phyloP scores from a whole-genome alignment of 2,113 vertebrate genomes.

The Myocastor coypus region DNA sequence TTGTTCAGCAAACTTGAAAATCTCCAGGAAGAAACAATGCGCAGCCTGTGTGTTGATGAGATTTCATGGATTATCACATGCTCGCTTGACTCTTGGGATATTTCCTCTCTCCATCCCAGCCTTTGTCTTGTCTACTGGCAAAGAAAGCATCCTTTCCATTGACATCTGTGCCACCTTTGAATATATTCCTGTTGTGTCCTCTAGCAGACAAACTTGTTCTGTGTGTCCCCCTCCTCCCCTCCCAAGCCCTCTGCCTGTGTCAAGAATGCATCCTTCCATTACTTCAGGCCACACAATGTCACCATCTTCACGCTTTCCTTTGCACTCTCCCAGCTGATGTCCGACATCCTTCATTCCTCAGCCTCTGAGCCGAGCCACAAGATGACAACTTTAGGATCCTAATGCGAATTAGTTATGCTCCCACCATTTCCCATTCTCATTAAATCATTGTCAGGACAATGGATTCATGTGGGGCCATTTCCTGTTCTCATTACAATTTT shows the following conservation, averaged over 20 bases:
- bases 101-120: neutral
- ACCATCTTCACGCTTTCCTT: neutral
- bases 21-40: neutral
- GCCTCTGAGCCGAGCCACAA: slow-evolving; percentile 71
- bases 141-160: neutral
- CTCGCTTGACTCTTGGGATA: neutral
- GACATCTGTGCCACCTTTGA: neutral
- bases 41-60: neutral
- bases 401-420: slow-evolving; percentile 74
- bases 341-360: slow-evolving; percentile 71
- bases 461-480: slow-evolving; percentile 74
- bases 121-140: neutral
- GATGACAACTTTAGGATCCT: slow-evolving; percentile 71
- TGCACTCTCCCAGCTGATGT: slow-evolving; percentile 63
- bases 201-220: neutral
- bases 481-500: slow-evolving; percentile 76
- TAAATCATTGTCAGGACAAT: slow-evolving; percentile 73
- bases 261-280: slow-evolving; percentile 39
- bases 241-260: neutral
- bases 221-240: neutral
- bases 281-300: slow-evolving; percentile 53
- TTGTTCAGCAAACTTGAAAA: neutral
- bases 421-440: slow-evolving; percentile 76
- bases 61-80: neutral
- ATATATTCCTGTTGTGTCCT: slow-evolving; percentile 22